phyloP scores from a whole-genome alignment of 2,888 invertebrate genomes.

The Girardia tigrina region DNA sequence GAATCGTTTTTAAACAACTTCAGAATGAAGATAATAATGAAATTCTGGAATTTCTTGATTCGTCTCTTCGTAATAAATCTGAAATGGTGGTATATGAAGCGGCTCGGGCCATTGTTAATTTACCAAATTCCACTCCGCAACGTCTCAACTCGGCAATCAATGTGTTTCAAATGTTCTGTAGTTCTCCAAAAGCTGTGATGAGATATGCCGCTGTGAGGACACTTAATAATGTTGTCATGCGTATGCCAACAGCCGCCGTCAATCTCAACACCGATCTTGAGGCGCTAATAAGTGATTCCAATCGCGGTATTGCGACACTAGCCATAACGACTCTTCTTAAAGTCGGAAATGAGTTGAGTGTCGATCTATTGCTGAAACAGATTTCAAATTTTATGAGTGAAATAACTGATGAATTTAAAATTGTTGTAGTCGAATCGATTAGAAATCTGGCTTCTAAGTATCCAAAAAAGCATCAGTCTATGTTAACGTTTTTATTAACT shows the following conservation, averaged over 20 bases:
- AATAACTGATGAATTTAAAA: slow-evolving; percentile 97
- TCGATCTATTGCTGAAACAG: slow-evolving; percentile 98
- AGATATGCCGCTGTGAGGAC: slow-evolving; percentile 37
- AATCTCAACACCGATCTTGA: slow-evolving; percentile 94
- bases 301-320: slow-evolving; percentile 79
- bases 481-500: slow-evolving; percentile 87
- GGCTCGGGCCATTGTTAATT: slow-evolving; percentile 85
- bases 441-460: slow-evolving; percentile 79
- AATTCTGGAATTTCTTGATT: slow-evolving; percentile 72
- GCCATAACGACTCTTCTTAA: slow-evolving; percentile 95
- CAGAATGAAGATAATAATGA: slow-evolving; percentile 61
- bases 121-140: slow-evolving; percentile 64
- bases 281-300: slow-evolving; percentile 88
- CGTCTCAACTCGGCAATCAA: slow-evolving; percentile 86
- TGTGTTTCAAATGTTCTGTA: slow-evolving; percentile 85
- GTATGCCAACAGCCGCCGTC: slow-evolving; percentile 85
- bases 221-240: slow-evolving; percentile 63
- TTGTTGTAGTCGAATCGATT: slow-evolving; percentile 79
- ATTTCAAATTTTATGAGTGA: slow-evolving; percentile 94
- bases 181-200: slow-evolving; percentile 70
- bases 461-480: slow-evolving; percentile 81
- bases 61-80: slow-evolving; percentile 83
- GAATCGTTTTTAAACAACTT: slow-evolving; percentile 57
- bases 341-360: slow-evolving; percentile 80
- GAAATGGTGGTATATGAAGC: slow-evolving; percentile 99